Evolutionary conservation across 2,113 vertebrate genomes (phyloP).

Genomic region (Grus americana): DNA sequence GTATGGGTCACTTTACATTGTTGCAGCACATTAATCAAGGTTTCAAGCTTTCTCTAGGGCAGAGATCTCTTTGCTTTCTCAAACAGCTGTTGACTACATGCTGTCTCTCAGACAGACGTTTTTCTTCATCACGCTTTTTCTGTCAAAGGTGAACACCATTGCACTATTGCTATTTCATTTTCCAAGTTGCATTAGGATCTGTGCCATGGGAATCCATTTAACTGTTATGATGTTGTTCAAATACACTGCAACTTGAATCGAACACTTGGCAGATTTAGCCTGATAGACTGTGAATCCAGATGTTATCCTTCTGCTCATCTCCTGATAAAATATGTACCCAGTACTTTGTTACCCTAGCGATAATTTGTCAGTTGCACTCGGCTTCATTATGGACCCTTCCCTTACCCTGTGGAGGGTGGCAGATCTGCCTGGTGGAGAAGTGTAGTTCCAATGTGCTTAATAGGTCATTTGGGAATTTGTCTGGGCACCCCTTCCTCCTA

Average conservation of each 20-base stretch:
- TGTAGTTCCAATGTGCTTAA: not conserved
- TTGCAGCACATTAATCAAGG: not conserved
- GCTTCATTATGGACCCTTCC: not conserved
- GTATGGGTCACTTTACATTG: not conserved
- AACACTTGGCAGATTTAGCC: not conserved
- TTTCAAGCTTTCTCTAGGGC: not conserved
- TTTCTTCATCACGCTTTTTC: not conserved
- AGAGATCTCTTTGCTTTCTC: not conserved
- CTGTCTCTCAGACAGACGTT: not conserved
- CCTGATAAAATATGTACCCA: slow-evolving; percentile 20
- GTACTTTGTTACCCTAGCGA: not conserved
- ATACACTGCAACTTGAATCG: not conserved
- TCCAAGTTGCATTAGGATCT: not conserved
- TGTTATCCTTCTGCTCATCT: slow-evolving; percentile 29
- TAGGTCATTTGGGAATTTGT: not conserved
- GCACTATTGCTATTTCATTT: not conserved
- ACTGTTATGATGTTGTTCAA: not conserved
- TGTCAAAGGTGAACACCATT: not conserved
- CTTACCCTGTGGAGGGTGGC: not conserved
- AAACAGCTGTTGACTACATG: not conserved
- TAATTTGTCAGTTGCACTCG: not conserved
- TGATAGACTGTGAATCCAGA: slow-evolving; percentile 37
- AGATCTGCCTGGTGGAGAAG: not conserved
- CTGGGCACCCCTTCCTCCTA: not conserved
- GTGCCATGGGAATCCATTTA: not conserved